Evolutionary conservation across 1,140 invertebrate species (phyloP).

Genomic region (Vanessa tameamea): DNA sequence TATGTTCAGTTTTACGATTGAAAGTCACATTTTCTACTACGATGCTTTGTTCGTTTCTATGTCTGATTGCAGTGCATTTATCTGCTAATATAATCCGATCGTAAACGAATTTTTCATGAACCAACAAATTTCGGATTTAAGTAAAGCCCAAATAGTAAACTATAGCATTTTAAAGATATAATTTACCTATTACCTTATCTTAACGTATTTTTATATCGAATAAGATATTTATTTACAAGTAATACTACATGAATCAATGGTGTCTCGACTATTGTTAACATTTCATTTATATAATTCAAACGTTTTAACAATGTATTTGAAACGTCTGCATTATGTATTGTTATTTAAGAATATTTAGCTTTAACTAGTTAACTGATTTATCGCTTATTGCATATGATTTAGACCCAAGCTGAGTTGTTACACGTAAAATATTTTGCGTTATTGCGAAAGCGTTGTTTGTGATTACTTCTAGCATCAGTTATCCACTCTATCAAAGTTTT

Average conservation of each 20-base stretch:
- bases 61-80: slow-evolving; percentile 71
- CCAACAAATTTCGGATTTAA: slow-evolving; percentile 31
- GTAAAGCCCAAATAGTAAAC: slow-evolving; percentile 16
- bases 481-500: not conserved
- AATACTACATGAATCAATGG: too few species aligned
- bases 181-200: too few species aligned
- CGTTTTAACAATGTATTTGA: too few species aligned
- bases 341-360: not conserved
- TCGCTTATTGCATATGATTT: not conserved
- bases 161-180: too few species aligned
- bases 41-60: slow-evolving; percentile 66
- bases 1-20: slow-evolving; percentile 70
- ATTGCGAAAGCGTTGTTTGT: not conserved
- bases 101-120: slow-evolving; percentile 66
- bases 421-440: not conserved
- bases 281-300: too few species aligned
- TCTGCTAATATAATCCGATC: slow-evolving; percentile 68
- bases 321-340: too few species aligned
- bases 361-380: not conserved
- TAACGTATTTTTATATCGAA: too few species aligned
- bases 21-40: slow-evolving; percentile 73
- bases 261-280: too few species aligned
- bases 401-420: not conserved
- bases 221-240: too few species aligned
- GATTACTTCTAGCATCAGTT: not conserved